Evolutionary conservation across 2,113 vertebrate genomes (phyloP).

Genomic region (Ivindomyrus marchei): DNA sequence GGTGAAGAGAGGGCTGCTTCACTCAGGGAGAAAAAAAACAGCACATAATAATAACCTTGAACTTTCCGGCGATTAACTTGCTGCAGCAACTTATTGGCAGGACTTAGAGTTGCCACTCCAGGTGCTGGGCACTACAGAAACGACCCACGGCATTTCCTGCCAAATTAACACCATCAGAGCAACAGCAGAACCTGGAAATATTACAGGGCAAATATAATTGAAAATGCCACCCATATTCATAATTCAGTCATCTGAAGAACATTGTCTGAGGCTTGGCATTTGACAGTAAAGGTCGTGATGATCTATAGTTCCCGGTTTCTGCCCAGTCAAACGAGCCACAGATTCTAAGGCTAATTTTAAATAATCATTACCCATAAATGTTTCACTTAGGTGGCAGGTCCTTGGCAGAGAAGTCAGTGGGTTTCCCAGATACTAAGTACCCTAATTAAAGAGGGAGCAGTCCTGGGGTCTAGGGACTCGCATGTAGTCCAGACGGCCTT

Average conservation of each 20-base stretch:
- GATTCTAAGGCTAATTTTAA: neutral
- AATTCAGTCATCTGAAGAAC: slow-evolving; percentile 22
- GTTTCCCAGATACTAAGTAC: slow-evolving; percentile 19
- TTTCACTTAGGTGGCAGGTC: neutral
- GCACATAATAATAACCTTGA: slow-evolving; percentile 25
- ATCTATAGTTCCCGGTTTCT: slow-evolving; percentile 1
- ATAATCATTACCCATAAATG: slow-evolving; percentile 16
- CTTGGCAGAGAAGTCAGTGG: neutral
- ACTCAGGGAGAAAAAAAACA: neutral
- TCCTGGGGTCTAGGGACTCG: slow-evolving; percentile 12
- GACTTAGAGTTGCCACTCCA: neutral
- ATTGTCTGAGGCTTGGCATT: neutral
- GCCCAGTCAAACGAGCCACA: slow-evolving; percentile 21
- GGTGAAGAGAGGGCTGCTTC: neutral
- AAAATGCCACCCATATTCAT: slow-evolving; percentile 10
- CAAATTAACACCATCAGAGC: slow-evolving; percentile 12
- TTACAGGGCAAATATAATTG: slow-evolving; percentile 27
- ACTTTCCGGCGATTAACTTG: slow-evolving; percentile 27
- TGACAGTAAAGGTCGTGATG: slow-evolving; percentile 27
- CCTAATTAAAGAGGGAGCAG: slow-evolving; percentile 13
- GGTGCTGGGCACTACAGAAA: slow-evolving; percentile 9
- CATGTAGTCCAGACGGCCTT: slow-evolving; percentile 8
- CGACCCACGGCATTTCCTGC: slow-evolving; percentile 18
- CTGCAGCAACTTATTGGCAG: slow-evolving; percentile 2
- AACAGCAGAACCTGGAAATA: neutral